Base-by-base conservation (phyloP, 2,113 vertebrate genomes). In the Ammodramus savannarum region DNA sequence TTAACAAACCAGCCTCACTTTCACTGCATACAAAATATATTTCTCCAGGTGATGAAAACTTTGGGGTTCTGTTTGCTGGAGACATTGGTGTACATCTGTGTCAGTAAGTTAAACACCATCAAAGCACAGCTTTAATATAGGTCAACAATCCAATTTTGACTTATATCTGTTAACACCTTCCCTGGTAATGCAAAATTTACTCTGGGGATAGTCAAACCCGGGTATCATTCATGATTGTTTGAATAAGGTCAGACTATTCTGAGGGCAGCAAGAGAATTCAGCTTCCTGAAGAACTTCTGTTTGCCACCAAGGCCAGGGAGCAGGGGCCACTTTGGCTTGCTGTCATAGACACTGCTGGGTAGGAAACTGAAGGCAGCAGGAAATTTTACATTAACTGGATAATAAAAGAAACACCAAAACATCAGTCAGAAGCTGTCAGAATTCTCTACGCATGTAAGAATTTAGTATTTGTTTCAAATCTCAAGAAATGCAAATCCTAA, bases 121-220 rank as follows among this genome's bases (percentile, higher is more conserved):
- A 67, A 43, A 34, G 5, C 34, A 36, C 10, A 82, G 38, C 11
- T 21, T 85, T 55, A 55, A 22, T 34, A 25, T 6, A 13, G 23
- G 16, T 43, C 25, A 85, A 18, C 27, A 52, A 51, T 11, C 20
- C 23, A n/a, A 3, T 62, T 90, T 36, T 71, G 27, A n/a, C 34
- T n/a, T 15, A 18, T 1, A 1, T 1, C n/a, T 52, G 3, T 39
- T 69, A 81, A 14, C 19, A 57, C 25, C 22, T 57, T 74, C 27
- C 8, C 9, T 54, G 55, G 7, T 6, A 27, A 4, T 54, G n/a
- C 20, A 71, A 36, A 69, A 66, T 69, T 36, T 79, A 10, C 18
- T 62, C 31, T 29, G 31, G 7, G 15, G 11, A 17, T 32, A 46
- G 41, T 13, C 0, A 1, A 80, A 29, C 16, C 13, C 0, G 0